Base-by-base conservation (phyloP, 2,113 vertebrate genomes). In the Chroicocephalus ridibundus region DNA sequence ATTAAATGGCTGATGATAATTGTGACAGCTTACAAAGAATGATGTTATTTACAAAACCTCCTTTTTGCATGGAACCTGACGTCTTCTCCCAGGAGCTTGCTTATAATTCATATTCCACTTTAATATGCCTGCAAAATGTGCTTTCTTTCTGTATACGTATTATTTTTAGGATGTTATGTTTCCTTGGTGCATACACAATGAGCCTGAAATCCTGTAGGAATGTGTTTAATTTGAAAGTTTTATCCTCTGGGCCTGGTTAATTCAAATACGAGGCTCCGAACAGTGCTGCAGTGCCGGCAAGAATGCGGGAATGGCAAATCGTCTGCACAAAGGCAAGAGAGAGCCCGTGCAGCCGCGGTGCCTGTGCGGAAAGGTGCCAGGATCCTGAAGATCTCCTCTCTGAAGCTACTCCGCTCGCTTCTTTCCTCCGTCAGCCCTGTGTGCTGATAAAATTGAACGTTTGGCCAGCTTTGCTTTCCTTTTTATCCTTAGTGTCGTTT, bases 81-180 rank as follows among this genome's bases (percentile, higher is more conserved):
- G 97, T 98, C 98, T 99, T 98, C 98, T 99, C 99, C 99, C 99
- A 98, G 97, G 98, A 99, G 99, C 97, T 97, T 96, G 98, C 98
- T 98, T 98, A 96, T 98, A 98, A 99, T 98, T 99, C 98, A 98
- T 98, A 98, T 98, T 98, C 98, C 96, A 96, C 98, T 98, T 99
- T 98, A 98, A 99, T 98, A 98, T 98, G 98, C 96, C 96, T 98
- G 98, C 98, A 99, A 99, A 99, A 99, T 98, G 99, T 98, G 98
- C 98, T 99, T 95, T 98, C 99, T 98, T 98, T 98, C 82, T 98
- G 99, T 98, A 98, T 98, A 97, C 88, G 98, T 99, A 99, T 99
- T 99, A 99, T 99, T 99, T 99, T 99, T 99, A 99, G 99, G 98
- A 99, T 99, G 99, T 99, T 99, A 98, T 99, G 98, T 99, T 99